Evolutionary conservation across 1,140 invertebrate species (phyloP).

Genomic region (Leptoteleia sp.): DNA sequence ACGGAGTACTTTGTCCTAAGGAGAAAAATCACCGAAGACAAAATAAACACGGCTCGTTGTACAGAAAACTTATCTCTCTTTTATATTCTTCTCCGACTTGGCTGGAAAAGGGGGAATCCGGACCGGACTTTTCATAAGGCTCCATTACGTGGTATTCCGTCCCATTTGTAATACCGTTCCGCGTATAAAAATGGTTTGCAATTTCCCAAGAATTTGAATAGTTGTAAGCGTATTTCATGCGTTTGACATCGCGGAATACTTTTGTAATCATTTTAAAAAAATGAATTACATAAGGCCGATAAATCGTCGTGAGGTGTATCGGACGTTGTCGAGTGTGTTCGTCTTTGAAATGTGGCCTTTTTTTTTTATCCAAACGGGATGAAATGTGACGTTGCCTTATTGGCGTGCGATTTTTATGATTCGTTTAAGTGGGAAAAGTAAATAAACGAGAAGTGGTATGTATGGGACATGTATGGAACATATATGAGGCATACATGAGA

Average conservation of each 20-base stretch:
- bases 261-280: conserved; percentile 40
- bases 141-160: conserved; percentile 8
- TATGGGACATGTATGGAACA: too few relatives aligned
- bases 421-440: too few relatives aligned
- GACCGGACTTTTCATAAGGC: conserved; percentile 12
- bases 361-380: too few relatives aligned
- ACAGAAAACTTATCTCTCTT: conserved; percentile 26
- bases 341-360: conserved; percentile 37
- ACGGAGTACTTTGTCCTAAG: background rate
- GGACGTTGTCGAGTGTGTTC: conserved; percentile 47
- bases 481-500: too few relatives aligned
- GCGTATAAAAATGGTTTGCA: conserved; percentile 32
- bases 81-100: conserved; percentile 13
- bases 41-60: conserved; percentile 22
- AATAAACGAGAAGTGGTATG: too few relatives aligned
- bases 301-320: conserved; percentile 32
- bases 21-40: conserved; percentile 38
- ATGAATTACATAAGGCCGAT: conserved; percentile 36
- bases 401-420: too few relatives aligned
- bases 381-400: too few relatives aligned
- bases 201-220: conserved; percentile 36
- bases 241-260: conserved; percentile 31
- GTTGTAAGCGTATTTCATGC: conserved; percentile 33
- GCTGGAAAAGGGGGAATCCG: conserved; percentile 20
- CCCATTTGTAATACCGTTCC: too few relatives aligned